Evolutionary conservation across 1,140 invertebrate genomes (phyloP).

Genomic region (Uloborus diversus): DNA sequence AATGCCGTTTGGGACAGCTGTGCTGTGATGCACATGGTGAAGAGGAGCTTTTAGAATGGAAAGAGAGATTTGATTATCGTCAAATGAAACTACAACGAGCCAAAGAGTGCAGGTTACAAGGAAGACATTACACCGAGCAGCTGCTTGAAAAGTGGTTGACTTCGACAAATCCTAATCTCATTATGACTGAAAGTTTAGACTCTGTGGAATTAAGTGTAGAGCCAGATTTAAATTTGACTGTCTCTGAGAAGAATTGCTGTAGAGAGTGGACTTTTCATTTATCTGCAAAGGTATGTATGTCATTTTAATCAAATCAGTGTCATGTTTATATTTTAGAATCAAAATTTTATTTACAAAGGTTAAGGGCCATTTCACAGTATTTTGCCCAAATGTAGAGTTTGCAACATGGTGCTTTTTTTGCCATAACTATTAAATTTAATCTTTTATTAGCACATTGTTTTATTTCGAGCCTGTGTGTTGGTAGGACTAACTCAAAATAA

Average conservation of each 20-base stretch:
- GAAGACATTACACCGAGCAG: constrained; percentile 74
- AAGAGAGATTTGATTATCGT: constrained; percentile 75
- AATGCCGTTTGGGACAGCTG: constrained; percentile 75
- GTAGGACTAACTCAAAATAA: no score
- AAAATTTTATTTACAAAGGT: no score
- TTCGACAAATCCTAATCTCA: constrained; percentile 69
- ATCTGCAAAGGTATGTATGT: constrained; percentile 57
- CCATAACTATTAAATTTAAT: no score
- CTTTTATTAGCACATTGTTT: no score
- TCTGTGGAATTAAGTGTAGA: constrained; percentile 72
- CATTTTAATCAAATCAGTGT: no score
- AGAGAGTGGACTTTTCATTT: constrained; percentile 76
- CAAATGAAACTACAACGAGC: constrained; percentile 71
- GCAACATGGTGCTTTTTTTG: no score
- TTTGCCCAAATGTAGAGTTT: no score
- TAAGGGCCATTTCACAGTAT: no score
- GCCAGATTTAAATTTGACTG: constrained; percentile 72
- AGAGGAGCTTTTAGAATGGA: constrained; percentile 79
- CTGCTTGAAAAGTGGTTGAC: constrained; percentile 73
- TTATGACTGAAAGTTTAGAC: constrained; percentile 72
- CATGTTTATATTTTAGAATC: no score
- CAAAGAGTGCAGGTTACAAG: constrained; percentile 75
- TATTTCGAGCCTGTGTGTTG: no score
- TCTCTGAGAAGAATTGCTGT: constrained; percentile 74
- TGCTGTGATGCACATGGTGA: constrained; percentile 80